Base-by-base conservation (phyloP, 2,113 vertebrate genomes). In the Poeciliopsis prolifica region DNA sequence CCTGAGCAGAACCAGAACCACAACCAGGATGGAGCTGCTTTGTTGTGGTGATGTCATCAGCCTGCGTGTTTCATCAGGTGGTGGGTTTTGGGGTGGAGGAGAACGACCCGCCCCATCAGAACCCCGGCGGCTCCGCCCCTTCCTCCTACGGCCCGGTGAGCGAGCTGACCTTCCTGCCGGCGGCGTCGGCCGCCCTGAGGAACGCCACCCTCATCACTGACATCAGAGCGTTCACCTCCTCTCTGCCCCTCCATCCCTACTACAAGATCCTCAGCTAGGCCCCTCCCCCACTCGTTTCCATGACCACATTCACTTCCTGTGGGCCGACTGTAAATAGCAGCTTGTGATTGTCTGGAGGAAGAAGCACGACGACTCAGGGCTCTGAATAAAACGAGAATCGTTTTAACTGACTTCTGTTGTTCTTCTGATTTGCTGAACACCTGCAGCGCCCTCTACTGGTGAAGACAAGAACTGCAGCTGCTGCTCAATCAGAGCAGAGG, bases 181-280 rank as follows among this genome's bases (percentile, higher is more conserved):
- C 93, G 19, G 92, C 90, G 2, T 94, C 95, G 6, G 88, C 95
- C 30, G 6, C 91, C 15, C 94, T 97, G 81, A 79, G 84, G 51
- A 77, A 94, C 0, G 67, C 89, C 61, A 82, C 88, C 58, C 92
- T 94, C 80, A 96, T 99, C 88, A 93, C 89, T 2, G 95, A 99
- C 89, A 96, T 99, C 94, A 95, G 95, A 82, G 91, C 94, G 64
- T 99, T 98, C 92, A 97, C 95, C 65, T 94, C 96, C 77, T 92
- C 93, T 48, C 95, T 98, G 69, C 93, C 88, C 78, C 95, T 99
- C 70, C 94, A 96, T 91, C 97, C 97, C 24, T 96, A 95, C 94
- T 97, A 99, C 91, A 99, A 99, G 88, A 95, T 99, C 94, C 89
- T 98, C 84, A 93, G 95, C 93, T 99, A 97, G 78, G 67, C n/a